Evolutionary conservation across 2,888 invertebrate genomes (phyloP).

Genomic region (Agonopterix subpropinquella): DNA sequence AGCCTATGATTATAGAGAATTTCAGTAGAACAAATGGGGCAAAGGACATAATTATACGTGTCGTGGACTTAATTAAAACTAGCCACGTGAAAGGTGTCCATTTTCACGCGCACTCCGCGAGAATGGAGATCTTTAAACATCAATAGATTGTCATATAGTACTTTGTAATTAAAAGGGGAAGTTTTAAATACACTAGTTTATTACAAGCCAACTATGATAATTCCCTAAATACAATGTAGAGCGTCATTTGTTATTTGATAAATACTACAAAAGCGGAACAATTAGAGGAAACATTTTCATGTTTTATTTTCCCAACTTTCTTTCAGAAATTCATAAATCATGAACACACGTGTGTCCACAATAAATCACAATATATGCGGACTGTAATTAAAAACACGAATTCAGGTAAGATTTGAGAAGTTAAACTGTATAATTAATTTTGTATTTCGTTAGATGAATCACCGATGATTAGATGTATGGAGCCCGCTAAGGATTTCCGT

Average conservation of each 20-base stretch:
- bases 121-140: slow-evolving; percentile 33
- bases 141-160: slow-evolving; percentile 33
- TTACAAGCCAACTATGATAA: no score
- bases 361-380: slow-evolving; percentile 59
- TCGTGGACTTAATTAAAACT: slow-evolving; percentile 57
- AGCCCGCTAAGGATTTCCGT: slow-evolving; percentile 39
- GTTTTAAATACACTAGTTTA: background rate
- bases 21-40: slow-evolving; percentile 59
- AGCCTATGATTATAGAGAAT: slow-evolving; percentile 63
- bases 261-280: slow-evolving; percentile 6
- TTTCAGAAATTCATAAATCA: slow-evolving; percentile 46
- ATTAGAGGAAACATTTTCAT: slow-evolving; percentile 4
- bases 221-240: no score
- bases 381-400: slow-evolving; percentile 67
- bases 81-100: slow-evolving; percentile 62
- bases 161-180: slow-evolving; percentile 33
- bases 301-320: slow-evolving; percentile 10
- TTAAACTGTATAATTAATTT: slow-evolving; percentile 67
- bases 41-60: slow-evolving; percentile 66
- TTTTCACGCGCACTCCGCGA: slow-evolving; percentile 59
- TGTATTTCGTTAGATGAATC: slow-evolving; percentile 68
- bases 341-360: slow-evolving; percentile 47
- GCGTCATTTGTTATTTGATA: background rate
- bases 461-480: slow-evolving; percentile 61
- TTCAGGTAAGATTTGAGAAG: slow-evolving; percentile 59